Conservation (phyloP, 2,888 invertebrate species). For the Steinernema hermaphroditum region DNA sequence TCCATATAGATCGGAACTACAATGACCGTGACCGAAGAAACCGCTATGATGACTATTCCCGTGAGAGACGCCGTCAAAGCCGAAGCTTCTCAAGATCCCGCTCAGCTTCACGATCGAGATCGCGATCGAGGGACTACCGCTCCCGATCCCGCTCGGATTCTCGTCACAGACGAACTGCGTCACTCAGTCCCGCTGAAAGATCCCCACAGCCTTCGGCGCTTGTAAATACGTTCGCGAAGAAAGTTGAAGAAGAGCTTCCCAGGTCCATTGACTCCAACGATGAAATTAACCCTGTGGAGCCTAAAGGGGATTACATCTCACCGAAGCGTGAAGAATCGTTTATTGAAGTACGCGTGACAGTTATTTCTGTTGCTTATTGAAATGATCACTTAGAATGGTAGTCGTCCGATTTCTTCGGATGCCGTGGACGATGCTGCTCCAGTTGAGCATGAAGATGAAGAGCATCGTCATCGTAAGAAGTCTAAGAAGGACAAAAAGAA, state of each 20-base stretch:
- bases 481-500: constrained; percentile 19
- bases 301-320: neutral
- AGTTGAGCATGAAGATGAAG: neutral
- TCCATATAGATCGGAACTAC: neutral
- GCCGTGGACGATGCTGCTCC: neutral
- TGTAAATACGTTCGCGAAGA: neutral
- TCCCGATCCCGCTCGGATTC: constrained; percentile 20
- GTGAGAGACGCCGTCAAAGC: constrained; percentile 2
- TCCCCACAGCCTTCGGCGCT: neutral
- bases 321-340: neutral
- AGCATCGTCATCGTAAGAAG: neutral
- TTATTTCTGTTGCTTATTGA: neutral
- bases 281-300: neutral
- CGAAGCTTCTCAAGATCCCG: neutral
- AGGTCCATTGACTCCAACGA: neutral
- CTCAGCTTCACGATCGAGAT: neutral
- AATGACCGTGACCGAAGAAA: neutral
- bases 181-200: neutral
- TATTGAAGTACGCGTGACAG: neutral
- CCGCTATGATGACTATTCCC: constrained; percentile 1
- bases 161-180: neutral
- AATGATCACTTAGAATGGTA: neutral
- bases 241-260: neutral
- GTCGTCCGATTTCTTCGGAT: constrained; percentile 17
- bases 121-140: neutral